Conservation (phyloP, 2,888 invertebrate species). For the Cantharis nigra region DNA sequence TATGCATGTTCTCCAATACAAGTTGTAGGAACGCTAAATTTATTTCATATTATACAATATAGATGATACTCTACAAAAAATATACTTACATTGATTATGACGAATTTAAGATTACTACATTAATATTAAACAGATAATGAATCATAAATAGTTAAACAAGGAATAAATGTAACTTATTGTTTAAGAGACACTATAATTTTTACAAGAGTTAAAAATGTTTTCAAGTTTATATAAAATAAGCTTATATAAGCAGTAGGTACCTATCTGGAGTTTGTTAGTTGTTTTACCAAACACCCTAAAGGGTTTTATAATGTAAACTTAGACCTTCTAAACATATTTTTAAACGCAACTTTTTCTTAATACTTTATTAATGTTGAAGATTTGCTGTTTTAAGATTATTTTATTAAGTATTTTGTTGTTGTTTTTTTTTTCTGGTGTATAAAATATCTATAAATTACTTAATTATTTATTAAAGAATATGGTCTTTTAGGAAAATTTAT, state of each 20-base stretch:
- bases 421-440: no score
- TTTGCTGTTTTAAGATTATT: background rate
- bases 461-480: background rate
- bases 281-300: conserved; percentile 20
- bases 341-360: background rate
- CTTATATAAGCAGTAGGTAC: background rate
- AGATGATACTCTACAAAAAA: background rate
- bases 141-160: background rate
- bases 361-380: background rate
- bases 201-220: background rate
- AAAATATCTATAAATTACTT: background rate
- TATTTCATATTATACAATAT: conserved; percentile 19
- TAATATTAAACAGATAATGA: background rate
- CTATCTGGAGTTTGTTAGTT: conserved; percentile 9
- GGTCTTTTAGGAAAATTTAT: background rate
- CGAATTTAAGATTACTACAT: conserved; percentile 8
- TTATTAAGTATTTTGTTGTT: background rate
- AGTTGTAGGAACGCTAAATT: conserved; percentile 30
- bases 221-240: background rate
- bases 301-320: conserved; percentile 8
- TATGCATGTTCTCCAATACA: conserved; percentile 42
- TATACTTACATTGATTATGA: conserved; percentile 21
- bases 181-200: background rate
- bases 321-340: background rate
- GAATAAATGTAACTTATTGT: conserved; percentile 19